These are phyloP conservation scores for Rhynchopsitta pachyrhyncha DNA, from an alignment of 2,113 vertebrate species.

Conservation along the genomic window DNA sequence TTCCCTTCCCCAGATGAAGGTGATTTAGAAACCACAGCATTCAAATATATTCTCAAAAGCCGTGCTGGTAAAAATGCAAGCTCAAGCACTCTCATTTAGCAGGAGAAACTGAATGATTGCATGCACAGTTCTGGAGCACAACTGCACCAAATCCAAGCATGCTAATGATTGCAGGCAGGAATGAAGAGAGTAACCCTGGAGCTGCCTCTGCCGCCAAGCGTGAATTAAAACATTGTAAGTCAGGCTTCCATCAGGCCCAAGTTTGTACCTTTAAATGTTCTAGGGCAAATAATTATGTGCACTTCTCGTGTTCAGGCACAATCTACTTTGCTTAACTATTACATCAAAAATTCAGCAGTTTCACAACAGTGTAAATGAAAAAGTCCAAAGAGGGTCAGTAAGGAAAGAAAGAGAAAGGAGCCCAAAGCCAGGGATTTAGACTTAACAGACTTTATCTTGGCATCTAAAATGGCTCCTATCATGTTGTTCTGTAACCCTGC, in stretches of 20 bases:
- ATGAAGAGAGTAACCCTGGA: neutral
- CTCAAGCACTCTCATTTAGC: slow-evolving; percentile 18
- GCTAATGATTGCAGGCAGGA: neutral
- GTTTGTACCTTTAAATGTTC: neutral
- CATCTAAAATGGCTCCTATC: neutral
- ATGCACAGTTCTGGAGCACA: neutral
- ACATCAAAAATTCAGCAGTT: neutral
- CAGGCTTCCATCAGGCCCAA: neutral
- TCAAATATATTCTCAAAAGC: neutral
- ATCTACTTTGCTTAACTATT: neutral
- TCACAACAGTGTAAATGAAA: neutral
- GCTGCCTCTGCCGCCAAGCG: neutral
- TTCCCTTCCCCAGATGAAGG: neutral
- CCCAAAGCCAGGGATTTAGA: neutral
- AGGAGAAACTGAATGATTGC: neutral
- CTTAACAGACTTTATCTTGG: neutral
- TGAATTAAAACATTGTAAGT: neutral
- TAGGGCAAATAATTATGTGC: neutral
- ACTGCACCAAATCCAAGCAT: neutral
- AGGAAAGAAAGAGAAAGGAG: neutral
- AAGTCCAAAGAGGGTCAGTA: neutral
- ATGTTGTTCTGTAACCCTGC: neutral
- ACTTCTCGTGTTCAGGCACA: neutral
- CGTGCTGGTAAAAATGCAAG: slow-evolving; percentile 17
- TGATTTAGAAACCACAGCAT: neutral